Conservation (phyloP, 2,888 invertebrate genomes). For the Malthinus flaveolus region DNA sequence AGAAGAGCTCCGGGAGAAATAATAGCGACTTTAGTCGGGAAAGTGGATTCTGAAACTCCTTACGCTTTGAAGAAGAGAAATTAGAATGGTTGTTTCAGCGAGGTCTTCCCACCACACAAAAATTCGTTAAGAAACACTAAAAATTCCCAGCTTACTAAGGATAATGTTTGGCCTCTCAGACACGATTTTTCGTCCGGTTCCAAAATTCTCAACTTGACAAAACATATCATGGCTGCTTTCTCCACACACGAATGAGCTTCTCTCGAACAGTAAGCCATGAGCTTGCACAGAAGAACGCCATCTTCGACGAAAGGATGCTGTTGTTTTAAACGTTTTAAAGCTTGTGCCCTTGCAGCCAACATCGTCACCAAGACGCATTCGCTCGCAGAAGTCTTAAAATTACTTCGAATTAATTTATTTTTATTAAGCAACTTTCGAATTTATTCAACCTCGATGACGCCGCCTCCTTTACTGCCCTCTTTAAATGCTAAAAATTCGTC, state of each 20-base stretch:
- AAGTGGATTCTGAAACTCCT: no score
- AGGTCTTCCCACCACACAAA: no score
- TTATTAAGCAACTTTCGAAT: background rate
- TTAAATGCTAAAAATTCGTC: slow-evolving; percentile 82
- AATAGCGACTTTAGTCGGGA: no score
- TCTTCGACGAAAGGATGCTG: slow-evolving; percentile 88
- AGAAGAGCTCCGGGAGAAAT: no score
- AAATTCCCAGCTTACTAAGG: slow-evolving; percentile 62
- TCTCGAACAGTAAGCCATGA: slow-evolving; percentile 91
- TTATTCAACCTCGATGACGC: slow-evolving; percentile 81
- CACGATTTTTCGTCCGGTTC: slow-evolving; percentile 85
- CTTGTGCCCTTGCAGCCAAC: slow-evolving; percentile 89
- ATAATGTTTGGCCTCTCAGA: slow-evolving; percentile 77
- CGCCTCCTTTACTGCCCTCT: slow-evolving; percentile 88
- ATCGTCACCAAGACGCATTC: slow-evolving; percentile 92
- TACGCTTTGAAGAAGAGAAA: no score
- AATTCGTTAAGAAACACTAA: no score
- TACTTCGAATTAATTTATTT: slow-evolving; percentile 32
- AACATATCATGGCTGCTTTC: slow-evolving; percentile 92
- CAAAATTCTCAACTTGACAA: slow-evolving; percentile 85
- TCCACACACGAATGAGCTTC: slow-evolving; percentile 93
- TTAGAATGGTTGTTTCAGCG: no score
- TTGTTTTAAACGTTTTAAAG: slow-evolving; percentile 81
- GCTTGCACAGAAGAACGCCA: slow-evolving; percentile 84
- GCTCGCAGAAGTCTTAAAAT: slow-evolving; percentile 85